These are phyloP conservation scores for Crossaster papposus DNA, from an alignment of 53 echinoderm and acorn worm genomes.

Conservation along the genomic window DNA sequence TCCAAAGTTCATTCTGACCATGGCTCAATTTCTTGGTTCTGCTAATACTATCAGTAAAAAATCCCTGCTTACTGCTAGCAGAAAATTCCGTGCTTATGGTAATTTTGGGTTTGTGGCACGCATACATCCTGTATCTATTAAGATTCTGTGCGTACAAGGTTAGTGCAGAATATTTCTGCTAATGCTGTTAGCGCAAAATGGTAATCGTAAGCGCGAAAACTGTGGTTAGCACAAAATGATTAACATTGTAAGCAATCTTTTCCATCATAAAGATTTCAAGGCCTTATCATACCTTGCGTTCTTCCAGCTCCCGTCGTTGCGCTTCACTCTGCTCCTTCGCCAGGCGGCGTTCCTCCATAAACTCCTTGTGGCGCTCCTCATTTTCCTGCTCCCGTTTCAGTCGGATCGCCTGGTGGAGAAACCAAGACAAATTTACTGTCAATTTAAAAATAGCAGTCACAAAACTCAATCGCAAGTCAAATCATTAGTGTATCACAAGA, in stretches of 20 bases:
- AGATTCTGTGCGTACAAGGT: background rate
- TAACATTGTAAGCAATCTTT: background rate
- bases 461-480: no score
- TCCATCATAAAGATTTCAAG: background rate
- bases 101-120: no score
- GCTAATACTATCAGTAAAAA: no score
- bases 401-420: slow-evolving; percentile 42
- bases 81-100: no score
- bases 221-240: background rate
- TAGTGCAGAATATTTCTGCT: no score
- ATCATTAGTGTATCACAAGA: no score
- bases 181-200: no score
- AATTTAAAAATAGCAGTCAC: background rate
- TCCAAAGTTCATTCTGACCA: no score
- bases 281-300: slow-evolving; percentile 23
- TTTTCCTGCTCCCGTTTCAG: slow-evolving; percentile 63
- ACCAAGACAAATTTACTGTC: background rate
- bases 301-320: slow-evolving; percentile 44
- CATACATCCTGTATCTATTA: no score
- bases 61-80: background rate
- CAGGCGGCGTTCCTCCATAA: slow-evolving; percentile 41
- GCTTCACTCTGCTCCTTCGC: slow-evolving; percentile 31
- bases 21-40: no score
- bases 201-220: no score
- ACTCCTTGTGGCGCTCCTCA: slow-evolving; percentile 49